Conservation (phyloP, 2,797 vertebrate species). For the Hozukius guyotensis region DNA sequence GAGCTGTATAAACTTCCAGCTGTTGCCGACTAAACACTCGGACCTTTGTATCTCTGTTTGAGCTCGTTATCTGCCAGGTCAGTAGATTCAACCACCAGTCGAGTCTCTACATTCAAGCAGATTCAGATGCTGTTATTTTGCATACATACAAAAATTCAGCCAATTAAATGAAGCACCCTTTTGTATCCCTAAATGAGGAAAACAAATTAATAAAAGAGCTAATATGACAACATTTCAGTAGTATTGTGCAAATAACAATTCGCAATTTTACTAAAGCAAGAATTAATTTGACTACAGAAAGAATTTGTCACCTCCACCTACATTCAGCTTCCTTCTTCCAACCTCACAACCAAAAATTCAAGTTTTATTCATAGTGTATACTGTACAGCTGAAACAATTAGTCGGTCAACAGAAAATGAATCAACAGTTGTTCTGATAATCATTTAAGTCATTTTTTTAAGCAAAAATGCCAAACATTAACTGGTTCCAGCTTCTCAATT, state of each 20-base stretch:
- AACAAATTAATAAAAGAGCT: neutral
- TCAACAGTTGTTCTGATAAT: neutral
- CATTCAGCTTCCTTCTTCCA: neutral
- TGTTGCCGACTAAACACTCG: conserved; percentile 3
- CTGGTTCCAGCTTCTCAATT: neutral
- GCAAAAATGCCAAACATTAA: neutral
- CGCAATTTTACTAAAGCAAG: neutral
- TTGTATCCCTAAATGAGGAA: neutral
- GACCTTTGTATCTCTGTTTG: conserved; percentile 17
- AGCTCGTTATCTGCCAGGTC: conserved; percentile 37
- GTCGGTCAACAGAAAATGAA: neutral
- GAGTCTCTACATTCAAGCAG: neutral
- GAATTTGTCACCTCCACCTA: neutral
- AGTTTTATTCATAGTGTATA: rapidly evolving
- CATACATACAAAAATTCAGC: neutral
- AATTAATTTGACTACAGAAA: neutral
- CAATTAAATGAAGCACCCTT: neutral
- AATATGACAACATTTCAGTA: neutral
- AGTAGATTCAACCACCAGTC: neutral
- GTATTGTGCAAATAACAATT: neutral
- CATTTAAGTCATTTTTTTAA: neutral
- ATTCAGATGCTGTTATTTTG: neutral
- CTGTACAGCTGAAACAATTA: neutral
- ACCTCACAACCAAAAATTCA: neutral
- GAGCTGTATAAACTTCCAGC: neutral